Evolutionary conservation across 2,113 vertebrate species (phyloP), one percentile per base, ranked within the genome.

Genomic region (Vulpes vulpes): DNA sequence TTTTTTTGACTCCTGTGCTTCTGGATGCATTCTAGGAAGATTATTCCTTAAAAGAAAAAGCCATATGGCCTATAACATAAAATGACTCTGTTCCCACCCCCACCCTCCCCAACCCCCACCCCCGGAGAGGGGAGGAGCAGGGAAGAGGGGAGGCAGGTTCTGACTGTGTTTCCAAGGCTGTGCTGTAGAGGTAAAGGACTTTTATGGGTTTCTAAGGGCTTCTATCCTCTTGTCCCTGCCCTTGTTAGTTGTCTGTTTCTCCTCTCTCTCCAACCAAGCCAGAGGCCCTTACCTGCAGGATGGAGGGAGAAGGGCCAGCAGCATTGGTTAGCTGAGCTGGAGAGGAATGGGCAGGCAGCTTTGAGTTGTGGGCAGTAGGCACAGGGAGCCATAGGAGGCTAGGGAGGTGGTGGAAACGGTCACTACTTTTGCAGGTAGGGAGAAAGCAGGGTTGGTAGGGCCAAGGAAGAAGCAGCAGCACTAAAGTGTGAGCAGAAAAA

Each of bases 41-140:
- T 95, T 96, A 92, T 97, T 97, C 95, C 95, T 98, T 95, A 98
- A 98, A 98, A 98, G 97, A 96, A 96, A 91, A 95, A 91, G 89
- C 69, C 86, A 30, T 25, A 65, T 96, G 96, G 92, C 35, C 94
- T 96, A 55, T 64, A 93, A 85, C 19, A 51, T 93, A 78, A 97
- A 89, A 80, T 30, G 30, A 35, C 30, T 74, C 30, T 17, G 49
- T 92, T 94, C 94, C 65, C 71, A 73, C 3, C 30, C 4, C 5
- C 43, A 43, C 4, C 38, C 38, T 4, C 43, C 43, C 43, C 43
- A 7, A 7, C 6, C 43, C 35, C 30, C 1, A 10, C 57, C 14
- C 51, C 32, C 16, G 74, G 65, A 35, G 57, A 15, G 0, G 1
- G 60, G 81, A 92, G 73, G 7, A n/a, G 25, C 22, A 43, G 35